Percentiles rank a stretch among this genome's conserved stretches.
Conservation (phyloP, 2,888 invertebrate species). For the Epicampocera succincta region DNA sequence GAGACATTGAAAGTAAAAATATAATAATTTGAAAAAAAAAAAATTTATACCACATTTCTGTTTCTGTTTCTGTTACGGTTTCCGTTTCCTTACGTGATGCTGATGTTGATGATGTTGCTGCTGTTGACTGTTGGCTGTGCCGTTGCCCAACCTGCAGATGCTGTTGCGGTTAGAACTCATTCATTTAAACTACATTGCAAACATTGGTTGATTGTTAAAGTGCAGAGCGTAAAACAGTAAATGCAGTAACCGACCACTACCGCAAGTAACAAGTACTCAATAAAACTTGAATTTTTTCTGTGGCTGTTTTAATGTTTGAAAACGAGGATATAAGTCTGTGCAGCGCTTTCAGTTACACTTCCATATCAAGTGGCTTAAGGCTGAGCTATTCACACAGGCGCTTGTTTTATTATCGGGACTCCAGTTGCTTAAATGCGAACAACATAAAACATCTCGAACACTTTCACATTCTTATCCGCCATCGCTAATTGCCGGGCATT, state of each 20-base stretch:
- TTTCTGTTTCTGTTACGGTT: conserved; percentile 69
- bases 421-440: background rate
- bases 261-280: conserved; percentile 50
- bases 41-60: conserved; percentile 61
- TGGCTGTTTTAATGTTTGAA: conserved; percentile 12
- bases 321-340: background rate
- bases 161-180: conserved; percentile 53
- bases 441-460: conserved; percentile 51
- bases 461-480: conserved; percentile 54
- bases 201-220: background rate
- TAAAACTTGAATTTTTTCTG: conserved; percentile 48
- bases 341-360: background rate
- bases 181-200: conserved; percentile 36
- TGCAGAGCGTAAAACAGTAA: background rate
- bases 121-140: background rate
- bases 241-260: conserved; percentile 27
- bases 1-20: conserved; percentile 45
- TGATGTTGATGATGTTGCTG: conserved; percentile 42
- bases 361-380: conserved; percentile 7
- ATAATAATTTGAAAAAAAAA: conserved; percentile 33
- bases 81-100: conserved; percentile 64
- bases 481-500: conserved; percentile 69
- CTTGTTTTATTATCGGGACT: background rate
- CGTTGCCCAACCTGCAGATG: conserved; percentile 1
- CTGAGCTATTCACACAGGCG: too few relatives aligned